Base-by-base conservation (phyloP, 2,113 vertebrate genomes). In the Dasyprocta punctata region DNA sequence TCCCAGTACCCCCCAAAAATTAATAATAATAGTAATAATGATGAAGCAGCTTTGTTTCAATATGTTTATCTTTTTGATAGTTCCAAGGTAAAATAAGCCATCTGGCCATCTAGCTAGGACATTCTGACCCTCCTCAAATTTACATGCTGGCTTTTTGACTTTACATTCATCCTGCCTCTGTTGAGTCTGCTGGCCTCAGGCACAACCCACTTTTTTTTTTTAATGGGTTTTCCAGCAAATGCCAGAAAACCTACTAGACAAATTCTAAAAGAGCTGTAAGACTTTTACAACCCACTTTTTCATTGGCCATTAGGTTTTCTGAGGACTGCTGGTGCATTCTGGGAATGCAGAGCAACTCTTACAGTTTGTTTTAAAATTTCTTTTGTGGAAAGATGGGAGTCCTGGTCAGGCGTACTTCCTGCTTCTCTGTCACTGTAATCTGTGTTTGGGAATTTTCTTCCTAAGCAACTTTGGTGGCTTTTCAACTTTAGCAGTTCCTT, bases 91-190 rank as follows among this genome's bases (percentile, higher is more conserved):
- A 99, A 99, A 99, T 97, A 99, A 99, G 98, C 99, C 99, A 99
- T 99, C 99, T 98, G 99, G 99, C 99, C 99, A 99, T 96, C 99
- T 99, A 98, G 99, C 99, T 99, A 99, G 98, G 98, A 99, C 99
- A 98, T 99, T 99, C 98, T 99, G 99, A 98, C 99, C 99, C 97
- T 99, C 99, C 98, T 99, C 99, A 98, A 99, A 99, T 99, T 99
- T 99, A 98, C 99, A 99, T 96, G 99, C 98, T 97, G 99, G 98
- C 98, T 99, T 99, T 98, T 98, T 98, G 97, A 99, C 98, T 98
- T 99, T 99, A 99, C 99, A 99, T 99, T 99, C 99, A 99, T 99
- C 99, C 98, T 98, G 98, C 30, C 30, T 16, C 8, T 52, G 30
- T 7, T 6, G 41, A 44, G 71, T 2, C 65, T 54, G 26, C 77